Evolutionary conservation across 2,113 vertebrate genomes (phyloP), one percentile per base, ranked within the genome.

Genomic region (Ceyx melanurus): DNA sequence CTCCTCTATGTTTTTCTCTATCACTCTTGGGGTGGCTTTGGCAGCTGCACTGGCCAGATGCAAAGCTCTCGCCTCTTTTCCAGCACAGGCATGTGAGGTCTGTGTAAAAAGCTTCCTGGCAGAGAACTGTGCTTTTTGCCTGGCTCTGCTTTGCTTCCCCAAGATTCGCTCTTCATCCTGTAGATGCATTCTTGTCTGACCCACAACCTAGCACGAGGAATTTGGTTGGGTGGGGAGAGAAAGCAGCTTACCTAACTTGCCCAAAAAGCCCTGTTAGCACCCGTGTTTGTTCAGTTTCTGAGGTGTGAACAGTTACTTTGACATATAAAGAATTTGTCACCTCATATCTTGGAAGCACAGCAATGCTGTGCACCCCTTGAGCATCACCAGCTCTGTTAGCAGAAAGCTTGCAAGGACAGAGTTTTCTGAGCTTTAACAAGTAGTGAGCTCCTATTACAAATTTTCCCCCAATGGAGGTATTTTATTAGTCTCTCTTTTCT

Each of bases 1-100:
- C 89, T 94, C 76, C 81, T 92, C 91, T 91, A 72, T 95, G 94
- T 92, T 96, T 95, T 95, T 94, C 95, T 83, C 92, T 26, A 18
- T 93, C 92, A 75, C 94, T 94, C 96, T 93, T 96, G 95, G 91
- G 94, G 94, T 92, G 94, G 82, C 94, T 93, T 86, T 96, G 96
- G 95, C 96, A 96, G 95, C 93, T 88, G 79, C 85, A 37, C 8
- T 25, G 80, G 82, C 87, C 96, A 95, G 95, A 96, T 96, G 96
- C 94, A 94, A 57, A 92, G 94, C 92, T 95, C 87, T 93, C 17
- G 33, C 75, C 87, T 95, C 89, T 89, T 89, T 74, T 94, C 82
- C 87, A 95, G 91, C 94, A 88, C 50, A 96, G 89, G 82, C 94
- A 88, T 93, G 88, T 75, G 89, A 96, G 94, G 85, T 75, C 95